These are phyloP conservation scores for Xenopus petersii DNA, from an alignment of 2,797 vertebrate genomes.

Conservation along the genomic window DNA sequence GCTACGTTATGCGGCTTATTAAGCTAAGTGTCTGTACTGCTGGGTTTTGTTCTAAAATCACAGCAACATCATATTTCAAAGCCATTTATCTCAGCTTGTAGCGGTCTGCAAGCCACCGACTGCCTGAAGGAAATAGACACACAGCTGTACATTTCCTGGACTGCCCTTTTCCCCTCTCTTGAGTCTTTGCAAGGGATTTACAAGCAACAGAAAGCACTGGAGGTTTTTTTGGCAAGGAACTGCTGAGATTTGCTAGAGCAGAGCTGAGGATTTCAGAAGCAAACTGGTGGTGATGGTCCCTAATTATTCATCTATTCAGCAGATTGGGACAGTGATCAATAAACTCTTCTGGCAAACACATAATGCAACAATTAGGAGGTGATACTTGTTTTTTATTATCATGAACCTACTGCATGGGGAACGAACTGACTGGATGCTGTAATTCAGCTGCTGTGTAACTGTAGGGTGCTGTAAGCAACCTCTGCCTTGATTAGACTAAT, in stretches of 20 bases:
- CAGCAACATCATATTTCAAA: background rate
- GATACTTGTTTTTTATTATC: background rate
- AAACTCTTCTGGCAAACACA: background rate
- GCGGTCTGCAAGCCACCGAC: background rate
- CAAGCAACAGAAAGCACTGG: background rate
- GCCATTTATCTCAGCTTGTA: background rate
- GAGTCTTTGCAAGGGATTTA: background rate
- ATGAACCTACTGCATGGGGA: too few relatives aligned
- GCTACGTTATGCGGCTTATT: background rate
- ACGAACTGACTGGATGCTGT: too few relatives aligned
- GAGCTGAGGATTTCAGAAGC: background rate
- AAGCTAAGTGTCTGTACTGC: constrained; percentile 6
- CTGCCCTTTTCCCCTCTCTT: background rate
- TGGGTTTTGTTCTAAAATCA: background rate
- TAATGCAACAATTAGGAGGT: background rate
- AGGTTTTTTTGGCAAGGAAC: background rate
- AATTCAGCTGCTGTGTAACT: too few relatives aligned
- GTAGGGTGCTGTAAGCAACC: too few relatives aligned
- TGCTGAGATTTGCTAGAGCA: background rate
- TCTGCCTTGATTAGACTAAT: too few relatives aligned
- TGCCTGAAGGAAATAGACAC: constrained; percentile 12
- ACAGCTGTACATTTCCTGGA: constrained; percentile 8
- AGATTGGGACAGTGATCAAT: background rate
- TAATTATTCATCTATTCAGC: background rate
- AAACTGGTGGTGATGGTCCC: constrained; percentile 1